Evolutionary conservation across 30 jellyfish, hydroid and myxozoan genomes (phyloP).

Genomic region (Turritopsis dohrnii): DNA sequence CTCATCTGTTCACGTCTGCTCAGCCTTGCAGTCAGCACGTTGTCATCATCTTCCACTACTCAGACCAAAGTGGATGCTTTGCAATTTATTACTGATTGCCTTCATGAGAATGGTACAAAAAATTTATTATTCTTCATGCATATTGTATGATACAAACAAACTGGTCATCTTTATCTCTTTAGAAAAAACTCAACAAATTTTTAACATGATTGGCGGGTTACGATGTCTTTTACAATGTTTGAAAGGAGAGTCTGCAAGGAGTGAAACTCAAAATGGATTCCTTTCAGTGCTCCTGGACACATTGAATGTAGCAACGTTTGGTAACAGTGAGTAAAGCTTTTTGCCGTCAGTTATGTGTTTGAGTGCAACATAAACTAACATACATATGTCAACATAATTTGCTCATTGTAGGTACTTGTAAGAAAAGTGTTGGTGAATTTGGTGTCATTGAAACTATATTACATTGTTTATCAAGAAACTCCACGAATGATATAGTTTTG

Average conservation of each 20-base stretch:
- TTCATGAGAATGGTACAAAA: conserved; percentile 50
- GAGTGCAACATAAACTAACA: too few relatives aligned
- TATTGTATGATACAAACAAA: neutral
- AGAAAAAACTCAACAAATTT: conserved; percentile 49
- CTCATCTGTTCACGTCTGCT: conserved; percentile 34
- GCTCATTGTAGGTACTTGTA: neutral
- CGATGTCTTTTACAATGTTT: conserved; percentile 36
- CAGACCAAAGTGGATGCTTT: conserved; percentile 25
- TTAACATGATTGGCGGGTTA: conserved; percentile 64
- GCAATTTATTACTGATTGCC: conserved; percentile 50
- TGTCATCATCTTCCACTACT: conserved; percentile 21
- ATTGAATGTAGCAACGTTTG: conserved; percentile 41
- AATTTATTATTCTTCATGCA: neutral
- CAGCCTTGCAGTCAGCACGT: conserved; percentile 52
- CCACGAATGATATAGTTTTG: conserved; percentile 19
- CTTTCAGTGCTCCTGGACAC: conserved; percentile 38
- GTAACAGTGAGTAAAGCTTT: conserved; percentile 30
- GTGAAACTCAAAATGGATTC: conserved; percentile 9
- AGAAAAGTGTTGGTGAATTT: conserved; percentile 34
- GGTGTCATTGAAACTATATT: conserved; percentile 34
- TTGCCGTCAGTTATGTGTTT: neutral
- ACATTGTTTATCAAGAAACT: conserved; percentile 18
- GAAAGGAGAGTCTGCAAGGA: conserved; percentile 10
- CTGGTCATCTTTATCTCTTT: neutral
- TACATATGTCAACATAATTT: too few relatives aligned